A percentile compares a stretch with the other conserved stretches of the same genome.
Evolutionary conservation across 23 tunicate species (phyloP).

Genomic region (Trididemnum clinides): DNA sequence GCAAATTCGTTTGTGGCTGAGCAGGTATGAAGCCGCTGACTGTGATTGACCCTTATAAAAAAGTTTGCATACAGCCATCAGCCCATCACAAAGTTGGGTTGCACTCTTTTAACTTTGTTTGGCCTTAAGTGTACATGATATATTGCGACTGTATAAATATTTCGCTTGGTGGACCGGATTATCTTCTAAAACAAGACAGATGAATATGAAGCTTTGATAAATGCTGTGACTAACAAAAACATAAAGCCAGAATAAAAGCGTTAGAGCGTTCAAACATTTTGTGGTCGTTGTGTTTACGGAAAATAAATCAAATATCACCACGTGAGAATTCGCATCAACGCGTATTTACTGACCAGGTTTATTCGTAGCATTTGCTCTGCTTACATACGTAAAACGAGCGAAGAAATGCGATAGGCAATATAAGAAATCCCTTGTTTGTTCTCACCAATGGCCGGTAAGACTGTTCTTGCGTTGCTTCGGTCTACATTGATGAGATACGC

Average conservation of each 20-base stretch:
- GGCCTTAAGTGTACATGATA: no score
- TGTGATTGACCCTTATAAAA: no score
- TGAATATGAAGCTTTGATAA: not conserved
- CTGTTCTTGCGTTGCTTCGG: no score
- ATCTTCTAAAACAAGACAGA: no score
- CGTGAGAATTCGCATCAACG: not conserved
- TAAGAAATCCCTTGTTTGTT: not conserved
- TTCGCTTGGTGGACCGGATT: no score
- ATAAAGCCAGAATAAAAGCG: not conserved
- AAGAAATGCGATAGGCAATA: not conserved
- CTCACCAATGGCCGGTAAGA: not conserved
- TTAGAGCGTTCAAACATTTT: not conserved
- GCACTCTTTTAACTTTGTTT: no score
- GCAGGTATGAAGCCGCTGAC: no score
- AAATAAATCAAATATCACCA: not conserved
- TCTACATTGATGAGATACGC: no score
- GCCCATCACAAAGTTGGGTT: no score
- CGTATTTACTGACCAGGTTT: not conserved
- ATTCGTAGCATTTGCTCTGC: not conserved
- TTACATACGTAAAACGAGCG: not conserved
- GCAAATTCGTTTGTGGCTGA: no score
- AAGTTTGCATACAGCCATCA: no score
- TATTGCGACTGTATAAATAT: no score
- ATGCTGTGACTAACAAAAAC: not conserved
- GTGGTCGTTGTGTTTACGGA: not conserved